phyloP scores from a whole-genome alignment of 64 coral and sea anemone genomes.

The Platygyra sinensis region DNA sequence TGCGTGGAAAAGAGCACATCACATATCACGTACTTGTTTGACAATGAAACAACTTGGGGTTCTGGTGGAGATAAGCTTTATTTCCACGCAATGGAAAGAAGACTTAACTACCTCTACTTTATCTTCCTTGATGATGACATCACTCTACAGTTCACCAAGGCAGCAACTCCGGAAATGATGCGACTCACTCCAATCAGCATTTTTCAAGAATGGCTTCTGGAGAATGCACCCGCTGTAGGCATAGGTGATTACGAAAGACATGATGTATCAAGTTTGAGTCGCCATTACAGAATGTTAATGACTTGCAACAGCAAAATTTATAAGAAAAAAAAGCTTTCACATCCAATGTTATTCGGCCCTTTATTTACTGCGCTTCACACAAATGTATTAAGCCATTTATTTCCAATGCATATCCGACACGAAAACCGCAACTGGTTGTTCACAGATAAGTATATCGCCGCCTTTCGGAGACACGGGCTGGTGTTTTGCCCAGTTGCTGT shows the following conservation, averaged over 20 bases:
- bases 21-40: constrained; percentile 21
- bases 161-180: not conserved
- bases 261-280: not conserved
- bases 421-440: constrained; percentile 1
- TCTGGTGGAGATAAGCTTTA: constrained; percentile 11
- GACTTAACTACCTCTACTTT: not conserved
- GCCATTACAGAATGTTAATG: not conserved
- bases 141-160: not conserved
- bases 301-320: not conserved
- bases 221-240: not conserved
- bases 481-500: not conserved
- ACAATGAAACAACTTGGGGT: constrained; percentile 16
- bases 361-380: not conserved
- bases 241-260: not conserved
- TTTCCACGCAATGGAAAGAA: not conserved
- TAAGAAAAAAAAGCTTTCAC: not conserved
- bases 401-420: not conserved
- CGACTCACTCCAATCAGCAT: not conserved
- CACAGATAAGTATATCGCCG: not conserved
- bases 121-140: constrained; percentile 22
- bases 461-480: constrained; percentile 20
- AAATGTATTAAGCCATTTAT: not conserved
- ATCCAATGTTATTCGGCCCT: constrained; percentile 9
- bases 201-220: constrained; percentile 27
- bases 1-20: not conserved